These are phyloP conservation scores for Neoseiulus cucumeris DNA, from an alignment of 1,140 invertebrate species.

Conservation along the genomic window DNA sequence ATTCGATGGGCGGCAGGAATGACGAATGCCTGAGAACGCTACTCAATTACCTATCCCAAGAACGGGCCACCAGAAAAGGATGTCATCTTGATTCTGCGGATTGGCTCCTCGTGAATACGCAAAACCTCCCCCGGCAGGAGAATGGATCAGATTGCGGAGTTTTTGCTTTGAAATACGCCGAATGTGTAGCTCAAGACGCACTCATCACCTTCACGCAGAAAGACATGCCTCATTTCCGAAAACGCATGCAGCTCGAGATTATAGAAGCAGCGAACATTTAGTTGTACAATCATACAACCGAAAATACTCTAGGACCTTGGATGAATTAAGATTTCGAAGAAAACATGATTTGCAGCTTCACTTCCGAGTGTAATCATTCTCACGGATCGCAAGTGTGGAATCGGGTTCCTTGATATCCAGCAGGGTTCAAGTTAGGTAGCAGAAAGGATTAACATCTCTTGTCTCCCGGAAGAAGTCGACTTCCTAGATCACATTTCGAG, in stretches of 20 bases:
- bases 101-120: constrained; percentile 43
- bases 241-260: constrained; percentile 82
- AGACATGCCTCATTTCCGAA: constrained; percentile 77
- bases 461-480: too few species aligned
- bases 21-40: constrained; percentile 44
- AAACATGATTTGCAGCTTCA: too few species aligned
- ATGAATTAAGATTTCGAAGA: too few species aligned
- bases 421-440: too few species aligned
- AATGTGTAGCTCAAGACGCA: constrained; percentile 58
- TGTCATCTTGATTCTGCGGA: constrained; percentile 41
- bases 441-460: too few species aligned
- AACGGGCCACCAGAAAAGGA: constrained; percentile 71
- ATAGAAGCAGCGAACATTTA: too few species aligned
- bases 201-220: constrained; percentile 47
- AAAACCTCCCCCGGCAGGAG: constrained; percentile 79
- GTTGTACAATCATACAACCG: too few species aligned
- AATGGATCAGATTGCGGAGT: constrained; percentile 91
- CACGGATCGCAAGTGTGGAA: too few species aligned
- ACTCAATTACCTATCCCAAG: constrained; percentile 53
- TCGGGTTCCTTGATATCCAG: too few species aligned
- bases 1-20: constrained; percentile 73
- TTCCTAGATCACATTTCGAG: too few species aligned
- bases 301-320: too few species aligned
- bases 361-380: too few species aligned
- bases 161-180: constrained; percentile 91